Evolutionary conservation across 2,113 vertebrate genomes (phyloP), one percentile per base, ranked within the genome.

Genomic region (Tetraodon nigroviridis): DNA sequence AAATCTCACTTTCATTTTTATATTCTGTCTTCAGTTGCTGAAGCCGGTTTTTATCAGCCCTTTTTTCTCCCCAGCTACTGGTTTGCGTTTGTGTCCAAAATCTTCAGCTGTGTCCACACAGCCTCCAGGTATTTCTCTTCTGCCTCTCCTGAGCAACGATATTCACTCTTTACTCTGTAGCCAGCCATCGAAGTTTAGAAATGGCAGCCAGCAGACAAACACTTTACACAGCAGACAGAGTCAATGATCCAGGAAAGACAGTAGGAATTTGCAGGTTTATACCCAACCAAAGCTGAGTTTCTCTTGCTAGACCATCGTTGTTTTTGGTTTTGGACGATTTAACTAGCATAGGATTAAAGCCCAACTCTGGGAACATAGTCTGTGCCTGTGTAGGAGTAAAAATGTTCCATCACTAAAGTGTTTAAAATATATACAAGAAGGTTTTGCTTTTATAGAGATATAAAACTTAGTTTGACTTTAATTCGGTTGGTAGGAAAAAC

Each of bases 151-250:
- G 15, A 58, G 53, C 57, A 70, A 55, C 52, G 51, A 77, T 81
- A 58, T 58, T 75, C 58, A 5, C 37, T 12, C 70, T 69, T 68
- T 67, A 72, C 70, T 62, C 74, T 64, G 46, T 64, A 64, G 59
- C 78, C 88, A 88, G 85, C 86, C 85, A 85, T 85, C 78, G 61
- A 76, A 69, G 71, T 58, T 79, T 79, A 10, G 32, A 84, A 86
- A 77, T 70, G 81, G 21, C 72, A 83, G 24, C 47, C 29, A 14
- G 24, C 45, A 78, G 63, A 70, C 59, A 66, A 29, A 59, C n/a
- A 32, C 66, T 59, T 50, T 57, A 48, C 66, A 50, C 45, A 14
- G 64, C 40, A 66, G 61, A 76, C 16, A 6, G 47, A 40, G 71
- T 48, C 44, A 41, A 61, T 73, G 67, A 75, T 64, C 75, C 58